These are phyloP conservation scores for Platalea minor DNA, from an alignment of 2,797 vertebrate species.

Conservation along the genomic window DNA sequence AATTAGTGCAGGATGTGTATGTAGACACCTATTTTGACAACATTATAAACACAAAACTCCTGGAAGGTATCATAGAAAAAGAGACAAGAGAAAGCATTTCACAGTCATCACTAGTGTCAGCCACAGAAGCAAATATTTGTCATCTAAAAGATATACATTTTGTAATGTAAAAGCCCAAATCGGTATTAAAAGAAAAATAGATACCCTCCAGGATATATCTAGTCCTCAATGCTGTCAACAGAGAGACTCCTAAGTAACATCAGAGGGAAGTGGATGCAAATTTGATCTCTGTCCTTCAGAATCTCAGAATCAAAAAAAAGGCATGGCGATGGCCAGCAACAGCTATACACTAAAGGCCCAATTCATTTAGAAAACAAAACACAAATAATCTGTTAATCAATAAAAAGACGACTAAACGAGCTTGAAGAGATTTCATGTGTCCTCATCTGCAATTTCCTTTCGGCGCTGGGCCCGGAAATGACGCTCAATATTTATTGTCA, in stretches of 20 bases:
- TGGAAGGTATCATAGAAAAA: background rate
- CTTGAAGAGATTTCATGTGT: background rate
- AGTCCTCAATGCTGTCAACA: background rate
- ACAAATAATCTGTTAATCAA: background rate
- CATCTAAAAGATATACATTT: background rate
- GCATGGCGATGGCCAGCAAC: background rate
- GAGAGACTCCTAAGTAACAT: background rate
- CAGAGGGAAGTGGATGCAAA: background rate
- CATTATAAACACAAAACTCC: background rate
- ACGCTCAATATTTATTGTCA: conserved; percentile 63
- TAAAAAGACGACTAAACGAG: background rate
- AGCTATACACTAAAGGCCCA: background rate
- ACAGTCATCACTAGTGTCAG: background rate
- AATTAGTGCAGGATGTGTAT: background rate
- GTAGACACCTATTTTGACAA: background rate
- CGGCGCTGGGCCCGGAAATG: conserved; percentile 64
- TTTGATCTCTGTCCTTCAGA: background rate
- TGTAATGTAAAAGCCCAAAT: background rate
- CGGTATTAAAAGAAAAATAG: background rate
- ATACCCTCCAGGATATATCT: background rate
- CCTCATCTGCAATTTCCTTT: background rate
- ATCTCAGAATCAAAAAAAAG: background rate
- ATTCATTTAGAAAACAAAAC: background rate
- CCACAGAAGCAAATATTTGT: background rate
- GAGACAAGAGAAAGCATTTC: background rate